Base-by-base conservation (phyloP, 1,140 invertebrate species). In the Leptopilina boulardi region DNA sequence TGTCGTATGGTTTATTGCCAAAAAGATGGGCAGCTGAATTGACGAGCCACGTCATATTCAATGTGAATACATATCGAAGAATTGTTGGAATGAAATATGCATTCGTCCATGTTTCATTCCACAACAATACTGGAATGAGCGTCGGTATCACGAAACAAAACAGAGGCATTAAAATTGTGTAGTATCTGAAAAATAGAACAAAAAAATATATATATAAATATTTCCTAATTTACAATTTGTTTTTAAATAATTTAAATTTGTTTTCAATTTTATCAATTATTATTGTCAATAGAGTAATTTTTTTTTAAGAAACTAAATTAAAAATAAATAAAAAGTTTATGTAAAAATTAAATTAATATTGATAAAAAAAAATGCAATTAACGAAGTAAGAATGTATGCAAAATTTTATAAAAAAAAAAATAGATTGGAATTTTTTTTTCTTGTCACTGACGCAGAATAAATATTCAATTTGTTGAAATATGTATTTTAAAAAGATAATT, bases 41-140 rank as follows among this genome's bases (percentile, higher is more conserved):
- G 0, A 99, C 98, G 47, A 98, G 91, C 98, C 98, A 99, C 2
- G 98, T 99, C 79, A 95, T 94, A 87, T 99, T 97, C 18, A 99
- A 91, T 11, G 95, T 96, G 83, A 96, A 94, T 11, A 94, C 93
- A 90, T 98, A 99, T 38, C 98, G 94, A 84, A 98, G 94, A 83
- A 99, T 90, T 3, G 95, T 94, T 13, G 95, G 92, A 0, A 98
- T 92, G 88, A 97, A 97, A 91, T 95, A 98, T 1, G 97, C 93
- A 84, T 96, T 96, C 8, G 87, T 82, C 85, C 94, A 94, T 0
- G 93, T 93, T 91, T 99, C 98, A 59, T 93, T 93, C 97, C 98
- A 99, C 3, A 92, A 92, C 80, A 95, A 95, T 66, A 96, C 94
- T 0, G 98, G 97, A 41, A 98, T 92, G 0, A 95, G 5, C 0